Conservation (phyloP, 2,113 vertebrate genomes). For the Dolichotis patagonum region DNA sequence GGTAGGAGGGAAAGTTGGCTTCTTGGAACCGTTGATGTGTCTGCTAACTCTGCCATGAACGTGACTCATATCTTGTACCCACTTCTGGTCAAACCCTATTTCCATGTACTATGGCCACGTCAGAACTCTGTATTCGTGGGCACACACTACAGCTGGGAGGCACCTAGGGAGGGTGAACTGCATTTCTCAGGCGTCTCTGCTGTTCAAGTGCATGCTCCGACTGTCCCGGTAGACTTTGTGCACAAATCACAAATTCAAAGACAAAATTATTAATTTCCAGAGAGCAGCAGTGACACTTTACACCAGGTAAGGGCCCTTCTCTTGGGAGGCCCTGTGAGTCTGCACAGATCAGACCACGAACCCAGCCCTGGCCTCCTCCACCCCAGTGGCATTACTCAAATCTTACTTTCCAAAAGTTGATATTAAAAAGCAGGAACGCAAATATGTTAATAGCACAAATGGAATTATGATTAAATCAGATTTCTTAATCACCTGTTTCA, state of each 20-base stretch:
- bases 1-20: background rate
- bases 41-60: background rate
- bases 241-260: background rate
- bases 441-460: background rate
- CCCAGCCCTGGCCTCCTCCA: background rate
- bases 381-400: background rate
- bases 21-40: background rate
- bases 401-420: background rate
- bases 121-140: no score
- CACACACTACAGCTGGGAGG: fast-evolving
- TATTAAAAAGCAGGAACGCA: background rate
- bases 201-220: background rate
- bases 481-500: slow-evolving; percentile 1
- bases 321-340: background rate
- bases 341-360: background rate
- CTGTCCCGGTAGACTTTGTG: background rate
- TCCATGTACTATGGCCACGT: no score
- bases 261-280: background rate
- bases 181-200: background rate
- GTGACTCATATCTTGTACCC: no score
- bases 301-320: background rate
- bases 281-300: background rate
- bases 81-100: background rate
- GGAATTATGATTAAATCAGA: background rate
- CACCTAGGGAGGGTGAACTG: no score